These are phyloP conservation scores for Anthonomus grandis DNA, from an alignment of 1,140 invertebrate genomes.

Conservation along the genomic window DNA sequence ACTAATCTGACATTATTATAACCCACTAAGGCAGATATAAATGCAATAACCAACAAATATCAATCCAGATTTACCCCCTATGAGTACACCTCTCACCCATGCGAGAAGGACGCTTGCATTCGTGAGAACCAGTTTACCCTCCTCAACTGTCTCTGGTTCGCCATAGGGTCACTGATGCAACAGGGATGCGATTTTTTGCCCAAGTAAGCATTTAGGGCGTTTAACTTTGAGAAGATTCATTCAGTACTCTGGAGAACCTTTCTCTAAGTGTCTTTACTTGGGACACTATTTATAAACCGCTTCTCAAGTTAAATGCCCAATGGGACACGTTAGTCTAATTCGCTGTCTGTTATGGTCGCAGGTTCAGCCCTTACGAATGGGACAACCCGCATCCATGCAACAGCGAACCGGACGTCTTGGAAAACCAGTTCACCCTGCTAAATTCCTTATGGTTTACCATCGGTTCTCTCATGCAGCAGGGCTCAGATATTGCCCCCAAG, in stretches of 20 bases:
- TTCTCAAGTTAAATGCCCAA: not conserved
- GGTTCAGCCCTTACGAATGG: slow-evolving; percentile 90
- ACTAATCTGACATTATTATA: too few species aligned
- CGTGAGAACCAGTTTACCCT: slow-evolving; percentile 89
- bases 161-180: slow-evolving; percentile 90
- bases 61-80: slow-evolving; percentile 87
- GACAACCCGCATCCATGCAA: slow-evolving; percentile 78
- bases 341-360: slow-evolving; percentile 49
- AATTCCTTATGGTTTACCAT: slow-evolving; percentile 88
- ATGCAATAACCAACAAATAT: too few species aligned
- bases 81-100: slow-evolving; percentile 83
- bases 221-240: not conserved
- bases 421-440: slow-evolving; percentile 85
- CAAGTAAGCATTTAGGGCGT: slow-evolving; percentile 78
- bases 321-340: slow-evolving; percentile 2
- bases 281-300: not conserved
- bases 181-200: slow-evolving; percentile 88
- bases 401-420: slow-evolving; percentile 71
- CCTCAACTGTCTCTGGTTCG: slow-evolving; percentile 93
- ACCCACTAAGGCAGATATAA: too few species aligned
- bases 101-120: slow-evolving; percentile 72
- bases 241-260: too few species aligned
- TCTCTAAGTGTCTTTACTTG: too few species aligned
- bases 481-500: slow-evolving; percentile 82
- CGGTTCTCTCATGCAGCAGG: slow-evolving; percentile 88